These are phyloP conservation scores for Orthonychiurus folsomi DNA, from an alignment of 2,888 invertebrate genomes.

Conservation along the genomic window DNA sequence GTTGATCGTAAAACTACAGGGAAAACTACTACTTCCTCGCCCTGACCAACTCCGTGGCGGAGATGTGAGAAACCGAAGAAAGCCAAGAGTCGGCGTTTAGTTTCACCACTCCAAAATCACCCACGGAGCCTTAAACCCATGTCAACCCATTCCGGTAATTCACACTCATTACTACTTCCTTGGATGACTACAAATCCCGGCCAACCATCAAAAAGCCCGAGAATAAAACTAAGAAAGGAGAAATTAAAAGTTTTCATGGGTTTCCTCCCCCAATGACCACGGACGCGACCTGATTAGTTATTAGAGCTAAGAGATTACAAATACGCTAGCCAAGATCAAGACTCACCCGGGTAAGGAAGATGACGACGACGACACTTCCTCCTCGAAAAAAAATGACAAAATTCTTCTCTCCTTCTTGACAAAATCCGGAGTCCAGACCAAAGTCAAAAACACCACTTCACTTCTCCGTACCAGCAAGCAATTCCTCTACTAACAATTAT, in stretches of 20 bases:
- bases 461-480: too few relatives aligned
- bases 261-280: too few relatives aligned
- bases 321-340: too few relatives aligned
- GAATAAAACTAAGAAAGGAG: background rate
- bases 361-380: background rate
- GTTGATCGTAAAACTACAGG: background rate
- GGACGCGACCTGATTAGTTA: background rate
- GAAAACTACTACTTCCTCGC: background rate
- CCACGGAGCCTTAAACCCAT: background rate
- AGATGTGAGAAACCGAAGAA: background rate
- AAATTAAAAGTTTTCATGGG: background rate
- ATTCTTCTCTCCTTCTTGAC: background rate
- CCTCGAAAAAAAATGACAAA: background rate
- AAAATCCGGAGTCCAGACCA: background rate
- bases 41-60: too few relatives aligned
- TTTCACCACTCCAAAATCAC: background rate
- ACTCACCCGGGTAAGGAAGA: background rate
- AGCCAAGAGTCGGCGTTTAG: background rate
- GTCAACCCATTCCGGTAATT: background rate
- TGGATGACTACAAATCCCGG: background rate
- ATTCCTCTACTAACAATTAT: too few relatives aligned
- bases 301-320: background rate
- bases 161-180: background rate
- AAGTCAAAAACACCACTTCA: background rate
- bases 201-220: background rate